Conservation (phyloP, 1,140 invertebrate genomes). For the Euborellia annulipes region DNA sequence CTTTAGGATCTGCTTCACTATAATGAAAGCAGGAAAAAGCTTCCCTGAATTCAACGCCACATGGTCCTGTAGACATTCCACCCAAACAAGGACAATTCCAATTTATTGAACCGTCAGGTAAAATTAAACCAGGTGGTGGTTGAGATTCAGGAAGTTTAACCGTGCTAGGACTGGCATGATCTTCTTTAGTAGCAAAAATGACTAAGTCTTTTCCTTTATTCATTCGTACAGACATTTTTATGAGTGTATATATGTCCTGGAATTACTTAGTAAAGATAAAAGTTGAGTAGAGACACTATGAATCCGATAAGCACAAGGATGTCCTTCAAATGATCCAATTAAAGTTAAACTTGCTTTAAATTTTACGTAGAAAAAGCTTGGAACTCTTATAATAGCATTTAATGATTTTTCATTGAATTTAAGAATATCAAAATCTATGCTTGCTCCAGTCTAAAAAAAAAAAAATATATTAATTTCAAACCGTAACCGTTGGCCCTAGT, state of each 20-base stretch:
- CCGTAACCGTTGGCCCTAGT: too few species aligned
- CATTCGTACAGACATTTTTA: constrained; percentile 26
- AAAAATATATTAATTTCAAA: too few species aligned
- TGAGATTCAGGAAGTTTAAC: constrained; percentile 56
- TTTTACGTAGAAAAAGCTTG: constrained; percentile 34
- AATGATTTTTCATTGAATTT: constrained; percentile 31
- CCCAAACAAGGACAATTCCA: constrained; percentile 95
- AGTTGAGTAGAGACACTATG: constrained; percentile 33
- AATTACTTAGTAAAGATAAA: constrained; percentile 22
- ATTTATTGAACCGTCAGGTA: constrained; percentile 82
- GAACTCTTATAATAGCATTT: constrained; percentile 38
- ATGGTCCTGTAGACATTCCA: constrained; percentile 89
- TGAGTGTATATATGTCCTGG: constrained; percentile 24
- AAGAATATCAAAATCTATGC: constrained; percentile 35
- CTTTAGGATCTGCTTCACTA: constrained; percentile 57
- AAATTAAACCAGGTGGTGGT: constrained; percentile 59
- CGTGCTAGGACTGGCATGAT: constrained; percentile 52
- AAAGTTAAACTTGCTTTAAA: constrained; percentile 37
- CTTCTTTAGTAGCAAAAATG: constrained; percentile 68
- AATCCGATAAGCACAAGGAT: constrained; percentile 35
- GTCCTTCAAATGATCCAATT: constrained; percentile 32
- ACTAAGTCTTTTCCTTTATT: constrained; percentile 63
- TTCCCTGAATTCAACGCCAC: constrained; percentile 79
- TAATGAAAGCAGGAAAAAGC: constrained; percentile 94
- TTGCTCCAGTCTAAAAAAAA: constrained; percentile 28